Evolutionary conservation across 2,797 vertebrate genomes (phyloP), one percentile per base, ranked within the genome.

Genomic region (Peromyscus aztecus): DNA sequence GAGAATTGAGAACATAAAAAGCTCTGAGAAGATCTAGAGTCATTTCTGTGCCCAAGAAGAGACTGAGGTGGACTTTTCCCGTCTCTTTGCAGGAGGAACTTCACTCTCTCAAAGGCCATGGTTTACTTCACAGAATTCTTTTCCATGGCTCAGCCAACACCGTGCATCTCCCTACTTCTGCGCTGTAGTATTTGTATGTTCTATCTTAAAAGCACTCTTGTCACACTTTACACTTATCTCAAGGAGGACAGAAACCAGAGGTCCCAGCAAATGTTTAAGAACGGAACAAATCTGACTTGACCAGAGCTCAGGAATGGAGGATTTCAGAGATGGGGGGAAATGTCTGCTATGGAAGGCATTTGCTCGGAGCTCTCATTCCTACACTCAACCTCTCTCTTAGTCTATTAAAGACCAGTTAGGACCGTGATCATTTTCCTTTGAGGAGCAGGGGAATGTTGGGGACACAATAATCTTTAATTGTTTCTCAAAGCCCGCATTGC

Each of bases 1-100:
- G 89, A 95, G 46, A 37, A 40, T 34, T 63, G 34, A 63, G 46
- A 85, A 90, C 83, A 88, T 90, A 81, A 88, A 71, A 95, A 75
- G 27, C 14, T 83, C 52, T 31, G 55, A 71, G 6, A 67, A 71
- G 49, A 59, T 6, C 4, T 34, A 4, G n/a, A 73, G 46, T 52
- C 17, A 16, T 57, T 76, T 91, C 61, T n/a, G 76, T 46, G 65
- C 19, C 61, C 55, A 57, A 77, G 63, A 29, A 90, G 13, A 11
- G 16, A 37, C n/a, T 31, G 31, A 75, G 40, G 49, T 40, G 31
- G 43, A 89, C 40, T 37, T 69, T 31, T 46, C 13, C 9, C 9
- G 24, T 19, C 34, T 86, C 73, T 61, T 91, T 40, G 14, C 29
- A 65, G 61, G 2, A 29, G 1, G 8, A 91, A 52, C 76, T 77